Conservation (phyloP, 2,888 invertebrate species). For the Pterostichus niger region DNA sequence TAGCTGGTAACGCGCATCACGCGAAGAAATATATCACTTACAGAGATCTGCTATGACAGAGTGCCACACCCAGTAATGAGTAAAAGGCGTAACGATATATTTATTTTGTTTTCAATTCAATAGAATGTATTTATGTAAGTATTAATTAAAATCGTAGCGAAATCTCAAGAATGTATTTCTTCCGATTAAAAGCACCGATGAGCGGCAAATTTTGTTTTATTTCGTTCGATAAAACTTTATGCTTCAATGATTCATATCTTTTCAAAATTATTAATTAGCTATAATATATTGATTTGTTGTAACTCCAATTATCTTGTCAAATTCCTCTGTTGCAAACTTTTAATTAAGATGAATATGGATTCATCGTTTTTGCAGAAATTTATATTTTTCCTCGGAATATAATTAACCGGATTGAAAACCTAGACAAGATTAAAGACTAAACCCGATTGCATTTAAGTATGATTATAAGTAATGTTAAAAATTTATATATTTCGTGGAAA, state of each 20-base stretch:
- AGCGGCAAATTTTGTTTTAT: neutral
- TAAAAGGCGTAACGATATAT: too few relatives aligned
- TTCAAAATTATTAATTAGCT: conserved; percentile 7
- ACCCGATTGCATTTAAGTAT: too few relatives aligned
- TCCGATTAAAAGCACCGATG: neutral
- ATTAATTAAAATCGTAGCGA: conserved; percentile 27
- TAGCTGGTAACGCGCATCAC: too few relatives aligned
- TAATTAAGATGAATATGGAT: neutral
- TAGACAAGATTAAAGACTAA: too few relatives aligned
- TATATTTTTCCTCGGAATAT: neutral
- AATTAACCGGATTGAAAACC: too few relatives aligned
- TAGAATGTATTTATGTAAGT: neutral
- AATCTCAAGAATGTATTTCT: conserved; percentile 4
- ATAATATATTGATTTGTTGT: neutral
- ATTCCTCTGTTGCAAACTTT: neutral
- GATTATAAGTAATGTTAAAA: too few relatives aligned
- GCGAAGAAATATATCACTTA: too few relatives aligned
- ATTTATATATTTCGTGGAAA: too few relatives aligned
- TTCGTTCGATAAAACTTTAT: conserved; percentile 10
- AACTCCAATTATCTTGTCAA: neutral
- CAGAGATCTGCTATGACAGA: too few relatives aligned
- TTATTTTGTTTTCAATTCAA: conserved; percentile 1
- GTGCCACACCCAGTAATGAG: too few relatives aligned
- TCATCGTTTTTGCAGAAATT: neutral
- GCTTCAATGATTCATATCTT: neutral